A percentile compares a stretch with the other conserved stretches of the same genome.
Conservation (phyloP, 1,140 invertebrate species). For the Melanaphis sacchari region DNA sequence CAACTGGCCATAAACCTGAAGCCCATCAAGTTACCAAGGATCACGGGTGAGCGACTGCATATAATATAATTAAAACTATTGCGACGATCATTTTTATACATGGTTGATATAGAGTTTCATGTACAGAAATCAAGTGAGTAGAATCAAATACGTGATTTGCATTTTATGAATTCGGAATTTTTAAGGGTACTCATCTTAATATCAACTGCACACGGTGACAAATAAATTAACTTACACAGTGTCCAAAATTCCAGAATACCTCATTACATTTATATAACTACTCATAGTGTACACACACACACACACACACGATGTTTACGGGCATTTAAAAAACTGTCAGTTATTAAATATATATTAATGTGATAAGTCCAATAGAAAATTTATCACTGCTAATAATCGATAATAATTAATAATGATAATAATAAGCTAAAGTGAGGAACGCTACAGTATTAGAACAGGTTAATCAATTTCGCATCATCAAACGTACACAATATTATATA, state of each 20-base stretch:
- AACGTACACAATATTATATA: background rate
- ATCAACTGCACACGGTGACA: background rate
- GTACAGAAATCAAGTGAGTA: background rate
- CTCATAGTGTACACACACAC: background rate
- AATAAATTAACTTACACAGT: background rate
- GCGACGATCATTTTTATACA: background rate
- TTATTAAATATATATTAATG: background rate
- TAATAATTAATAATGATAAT: background rate
- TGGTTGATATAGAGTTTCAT: background rate
- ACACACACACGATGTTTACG: background rate
- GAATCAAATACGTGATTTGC: background rate
- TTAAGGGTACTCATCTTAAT: too few species aligned
- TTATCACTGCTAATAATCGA: background rate
- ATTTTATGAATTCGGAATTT: too few species aligned
- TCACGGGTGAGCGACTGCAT: slow-evolving; percentile 66
- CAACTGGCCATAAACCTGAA: slow-evolving; percentile 67
- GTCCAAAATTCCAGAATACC: background rate
- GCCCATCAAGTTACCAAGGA: slow-evolving; percentile 68
- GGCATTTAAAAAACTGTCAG: background rate
- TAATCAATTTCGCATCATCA: background rate
- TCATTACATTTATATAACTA: background rate
- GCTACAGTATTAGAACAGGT: background rate
- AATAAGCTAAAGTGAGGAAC: background rate
- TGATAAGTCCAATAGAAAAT: background rate
- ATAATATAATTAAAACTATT: background rate